Evolutionary conservation across 2,888 invertebrate species (phyloP), one percentile per base, ranked within the genome.

Genomic region (Crepidodera aurea): DNA sequence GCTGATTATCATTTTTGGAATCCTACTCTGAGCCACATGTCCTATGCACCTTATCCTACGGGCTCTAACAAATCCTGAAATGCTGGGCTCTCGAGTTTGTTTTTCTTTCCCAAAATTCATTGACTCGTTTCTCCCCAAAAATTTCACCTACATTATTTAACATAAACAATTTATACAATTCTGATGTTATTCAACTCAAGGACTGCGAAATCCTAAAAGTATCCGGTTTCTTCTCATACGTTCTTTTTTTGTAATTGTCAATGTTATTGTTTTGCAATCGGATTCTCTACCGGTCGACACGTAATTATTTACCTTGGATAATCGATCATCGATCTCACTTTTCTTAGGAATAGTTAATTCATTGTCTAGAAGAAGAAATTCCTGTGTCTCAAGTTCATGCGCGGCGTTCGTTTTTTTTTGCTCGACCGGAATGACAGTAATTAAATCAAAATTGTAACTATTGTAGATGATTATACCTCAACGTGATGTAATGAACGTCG

Each of bases 401-500:
- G 15, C 29, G n/a, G 13, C 16, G 29, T 57, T 48, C 46, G n/a
- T n/a, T n/a, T 62, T 56, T 57, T 54, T 56, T 62, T 46, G 27
- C 51, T 32, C 27, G 18, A 16, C 22, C 25, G 51, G 57, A 64
- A 64, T 64, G 65, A 65, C 65, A 65, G 54, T 65, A 65, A 65
- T 66, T 64, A 66, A 64, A 66, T 66, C 56, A 66, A 66, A 64
- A 58, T 57, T 39, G 42, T 57, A 34, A 62, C 55, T 62, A 67
- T 64, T 62, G 57, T 59, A 18, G 57, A 55, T 58, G 61, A 67
- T 67, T 67, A 62, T 59, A 57, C 22, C 51, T 46, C 59, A 53
- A 55, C 62, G 60, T 67, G 64, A 67, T 39, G 64, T 67, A 67
- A 64, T 61, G 56, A 56, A 67, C 54, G 64, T 42, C 15, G 29